Percentiles rank a stretch among this genome's conserved stretches.
phyloP scores from a whole-genome alignment of 2,797 vertebrate genomes.

The Eutrigla gurnardus region DNA sequence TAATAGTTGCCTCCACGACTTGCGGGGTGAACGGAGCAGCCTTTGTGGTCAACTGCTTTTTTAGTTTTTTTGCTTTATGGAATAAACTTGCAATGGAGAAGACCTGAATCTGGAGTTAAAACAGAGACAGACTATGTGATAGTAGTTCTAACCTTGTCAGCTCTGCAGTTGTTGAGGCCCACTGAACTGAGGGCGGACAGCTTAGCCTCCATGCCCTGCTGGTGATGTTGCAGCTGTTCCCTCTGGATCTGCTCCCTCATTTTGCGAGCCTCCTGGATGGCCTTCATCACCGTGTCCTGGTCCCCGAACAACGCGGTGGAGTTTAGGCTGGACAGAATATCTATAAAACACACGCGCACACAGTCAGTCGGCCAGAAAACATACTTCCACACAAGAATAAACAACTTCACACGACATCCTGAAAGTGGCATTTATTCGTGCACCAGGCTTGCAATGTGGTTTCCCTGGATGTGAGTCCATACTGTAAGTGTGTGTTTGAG shows the following conservation, averaged over 20 bases:
- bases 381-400: not conserved
- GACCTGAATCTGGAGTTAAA: constrained; percentile 29
- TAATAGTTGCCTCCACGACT: constrained; percentile 59
- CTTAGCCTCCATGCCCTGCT: constrained; percentile 94
- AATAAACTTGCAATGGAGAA: constrained; percentile 38
- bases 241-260: constrained; percentile 99
- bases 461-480: not conserved
- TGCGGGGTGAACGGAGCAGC: constrained; percentile 32
- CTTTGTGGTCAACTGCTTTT: constrained; percentile 44
- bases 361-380: constrained; percentile 5
- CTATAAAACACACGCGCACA: constrained; percentile 70
- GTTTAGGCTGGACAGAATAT: constrained; percentile 99
- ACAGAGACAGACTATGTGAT: constrained; percentile 10
- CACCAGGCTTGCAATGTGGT: constrained; percentile 8
- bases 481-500: constrained; percentile 27
- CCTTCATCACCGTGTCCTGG: constrained; percentile 99
- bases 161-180: constrained; percentile 92
- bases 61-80: constrained; percentile 32
- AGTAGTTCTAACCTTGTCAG: constrained; percentile 89
- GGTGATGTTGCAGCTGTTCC: constrained; percentile 92
- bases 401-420: constrained; percentile 3
- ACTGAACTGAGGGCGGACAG: constrained; percentile 91
- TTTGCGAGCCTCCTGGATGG: constrained; percentile 99
- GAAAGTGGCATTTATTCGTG: constrained; percentile 21
- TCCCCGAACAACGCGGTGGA: constrained; percentile 98